These are phyloP conservation scores for Zingel zingel DNA, from an alignment of 2,113 vertebrate genomes.

Conservation along the genomic window DNA sequence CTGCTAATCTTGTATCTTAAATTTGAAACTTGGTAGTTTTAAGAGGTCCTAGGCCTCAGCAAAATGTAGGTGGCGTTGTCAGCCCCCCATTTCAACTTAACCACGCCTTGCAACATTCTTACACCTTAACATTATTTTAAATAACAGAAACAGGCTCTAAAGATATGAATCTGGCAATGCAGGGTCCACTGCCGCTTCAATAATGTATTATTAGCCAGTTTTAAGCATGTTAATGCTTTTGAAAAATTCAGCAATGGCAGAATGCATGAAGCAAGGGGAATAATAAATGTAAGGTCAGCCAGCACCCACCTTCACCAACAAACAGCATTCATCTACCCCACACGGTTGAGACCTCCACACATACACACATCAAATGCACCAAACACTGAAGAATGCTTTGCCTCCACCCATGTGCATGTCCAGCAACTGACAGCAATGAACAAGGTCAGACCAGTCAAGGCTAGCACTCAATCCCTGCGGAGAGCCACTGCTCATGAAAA, in stretches of 20 bases:
- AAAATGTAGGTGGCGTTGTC: too few species aligned
- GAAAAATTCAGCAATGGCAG: constrained; percentile 69
- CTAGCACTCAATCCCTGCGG: constrained; percentile 1
- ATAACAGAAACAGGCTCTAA: background rate
- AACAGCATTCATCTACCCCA: constrained; percentile 35
- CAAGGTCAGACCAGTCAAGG: constrained; percentile 66
- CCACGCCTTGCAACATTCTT: too few species aligned
- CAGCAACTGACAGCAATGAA: constrained; percentile 24
- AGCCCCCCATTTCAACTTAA: too few species aligned
- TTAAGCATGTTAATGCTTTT: constrained; percentile 63
- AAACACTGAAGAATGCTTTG: constrained; percentile 15
- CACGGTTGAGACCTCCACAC: constrained; percentile 37
- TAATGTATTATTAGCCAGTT: constrained; percentile 61
- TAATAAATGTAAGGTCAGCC: constrained; percentile 62
- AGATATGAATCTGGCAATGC: constrained; percentile 28
- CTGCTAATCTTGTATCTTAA: too few species aligned
- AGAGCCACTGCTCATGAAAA: constrained; percentile 56
- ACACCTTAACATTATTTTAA: background rate
- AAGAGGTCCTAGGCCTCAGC: too few species aligned
- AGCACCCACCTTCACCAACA: constrained; percentile 44
- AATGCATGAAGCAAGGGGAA: constrained; percentile 49
- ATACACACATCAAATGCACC: constrained; percentile 12
- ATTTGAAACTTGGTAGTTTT: too few species aligned
- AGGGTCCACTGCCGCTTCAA: constrained; percentile 30
- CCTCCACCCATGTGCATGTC: constrained; percentile 37